Conservation (phyloP, 1,140 invertebrate genomes). For the Trigoniulus corallinus region DNA sequence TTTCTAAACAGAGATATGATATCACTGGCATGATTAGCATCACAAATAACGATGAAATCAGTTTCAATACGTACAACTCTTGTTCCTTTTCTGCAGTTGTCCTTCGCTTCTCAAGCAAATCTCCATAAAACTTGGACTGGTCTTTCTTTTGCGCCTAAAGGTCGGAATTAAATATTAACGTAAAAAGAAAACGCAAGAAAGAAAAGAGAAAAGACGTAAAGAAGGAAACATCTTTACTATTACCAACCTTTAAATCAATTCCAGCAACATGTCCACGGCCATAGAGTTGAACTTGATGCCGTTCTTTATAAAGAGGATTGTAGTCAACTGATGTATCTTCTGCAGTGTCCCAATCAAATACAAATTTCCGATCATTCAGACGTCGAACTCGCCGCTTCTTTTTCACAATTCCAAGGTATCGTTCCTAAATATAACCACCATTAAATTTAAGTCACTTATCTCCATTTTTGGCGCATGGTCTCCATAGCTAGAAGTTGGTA, state of each 20-base stretch:
- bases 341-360: slow-evolving; percentile 98
- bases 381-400: slow-evolving; percentile 81
- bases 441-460: no score
- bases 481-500: no score
- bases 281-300: slow-evolving; percentile 92
- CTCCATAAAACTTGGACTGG: slow-evolving; percentile 95
- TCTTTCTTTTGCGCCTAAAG: slow-evolving; percentile 93
- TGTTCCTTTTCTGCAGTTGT: slow-evolving; percentile 96
- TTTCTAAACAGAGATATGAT: slow-evolving; percentile 32
- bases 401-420: slow-evolving; percentile 87
- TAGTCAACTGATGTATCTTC: slow-evolving; percentile 98
- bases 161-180: slow-evolving; percentile 1
- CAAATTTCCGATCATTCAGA: slow-evolving; percentile 96
- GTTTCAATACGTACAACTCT: slow-evolving; percentile 48
- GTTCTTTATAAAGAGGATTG: slow-evolving; percentile 89
- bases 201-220: neutral
- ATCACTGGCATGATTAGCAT: neutral
- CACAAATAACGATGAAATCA: neutral
- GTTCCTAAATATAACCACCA: slow-evolving; percentile 34
- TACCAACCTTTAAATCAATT: slow-evolving; percentile 46
- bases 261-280: slow-evolving; percentile 94
- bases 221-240: neutral
- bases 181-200: neutral
- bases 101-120: slow-evolving; percentile 81
- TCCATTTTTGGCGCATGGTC: no score